These are phyloP conservation scores for Nephrotoma flavescens DNA, from an alignment of 2,888 invertebrate species.

Conservation along the genomic window DNA sequence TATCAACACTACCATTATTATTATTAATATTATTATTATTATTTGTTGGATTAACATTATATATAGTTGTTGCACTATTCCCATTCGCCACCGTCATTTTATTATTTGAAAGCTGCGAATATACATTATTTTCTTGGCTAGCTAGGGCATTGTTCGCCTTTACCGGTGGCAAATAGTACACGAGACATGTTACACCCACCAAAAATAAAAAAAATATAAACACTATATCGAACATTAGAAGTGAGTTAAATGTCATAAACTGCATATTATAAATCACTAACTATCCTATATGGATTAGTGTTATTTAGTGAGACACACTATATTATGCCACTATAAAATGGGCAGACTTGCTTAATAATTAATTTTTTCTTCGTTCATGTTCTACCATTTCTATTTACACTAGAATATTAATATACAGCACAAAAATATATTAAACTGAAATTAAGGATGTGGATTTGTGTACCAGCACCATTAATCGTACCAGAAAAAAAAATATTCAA, in stretches of 20 bases:
- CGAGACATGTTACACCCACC: constrained; percentile 67
- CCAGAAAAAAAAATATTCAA: neutral
- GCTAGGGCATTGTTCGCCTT: constrained; percentile 7
- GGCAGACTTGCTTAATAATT: neutral
- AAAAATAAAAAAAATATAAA: constrained; percentile 77
- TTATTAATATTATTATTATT: constrained; percentile 1
- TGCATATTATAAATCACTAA: constrained; percentile 39
- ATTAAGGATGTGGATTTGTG: too few species aligned
- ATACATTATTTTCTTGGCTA: neutral
- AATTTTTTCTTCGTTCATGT: neutral
- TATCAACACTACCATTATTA: neutral
- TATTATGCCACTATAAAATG: neutral
- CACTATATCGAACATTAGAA: constrained; percentile 79
- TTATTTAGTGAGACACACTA: neutral
- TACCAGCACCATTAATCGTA: neutral
- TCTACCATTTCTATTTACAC: neutral
- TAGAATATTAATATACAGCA: neutral
- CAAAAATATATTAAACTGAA: neutral
- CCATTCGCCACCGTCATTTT: neutral
- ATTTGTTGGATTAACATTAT: constrained; percentile 6
- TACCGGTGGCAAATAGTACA: constrained; percentile 61
- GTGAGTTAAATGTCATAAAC: constrained; percentile 71
- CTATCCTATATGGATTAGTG: neutral
- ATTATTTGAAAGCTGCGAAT: neutral
- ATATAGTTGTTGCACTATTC: neutral